phyloP scores from a whole-genome alignment of 2,888 invertebrate genomes.

The Acanthopleura granulata region DNA sequence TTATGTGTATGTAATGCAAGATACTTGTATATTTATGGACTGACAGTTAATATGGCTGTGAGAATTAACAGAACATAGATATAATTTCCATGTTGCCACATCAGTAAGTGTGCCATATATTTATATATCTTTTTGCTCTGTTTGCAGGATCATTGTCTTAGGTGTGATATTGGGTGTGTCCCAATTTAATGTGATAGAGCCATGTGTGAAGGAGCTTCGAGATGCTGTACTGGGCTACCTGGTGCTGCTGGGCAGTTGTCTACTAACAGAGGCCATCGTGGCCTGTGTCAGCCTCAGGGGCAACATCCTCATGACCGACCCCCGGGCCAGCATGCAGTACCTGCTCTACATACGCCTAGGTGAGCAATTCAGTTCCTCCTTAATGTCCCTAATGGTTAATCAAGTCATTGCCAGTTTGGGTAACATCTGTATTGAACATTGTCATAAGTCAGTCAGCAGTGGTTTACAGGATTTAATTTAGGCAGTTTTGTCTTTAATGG shows the following conservation, averaged over 20 bases:
- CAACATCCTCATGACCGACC: slow-evolving; percentile 82
- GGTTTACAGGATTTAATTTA: too few species aligned
- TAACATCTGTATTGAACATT: too few species aligned
- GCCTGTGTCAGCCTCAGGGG: slow-evolving; percentile 83
- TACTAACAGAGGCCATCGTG: slow-evolving; percentile 78
- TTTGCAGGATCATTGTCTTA: slow-evolving; percentile 76
- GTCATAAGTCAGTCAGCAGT: too few species aligned
- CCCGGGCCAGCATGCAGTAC: slow-evolving; percentile 82
- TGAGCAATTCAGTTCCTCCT: slow-evolving; percentile 68
- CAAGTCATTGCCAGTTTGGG: too few species aligned
- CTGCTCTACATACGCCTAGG: slow-evolving; percentile 83
- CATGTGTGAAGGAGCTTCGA: slow-evolving; percentile 64
- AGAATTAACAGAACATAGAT: too few species aligned
- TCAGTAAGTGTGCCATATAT: too few species aligned
- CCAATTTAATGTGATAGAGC: slow-evolving; percentile 71
- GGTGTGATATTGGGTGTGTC: slow-evolving; percentile 75
- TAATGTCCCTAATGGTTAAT: too few species aligned
- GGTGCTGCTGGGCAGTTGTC: slow-evolving; percentile 73
- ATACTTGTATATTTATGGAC: too few species aligned
- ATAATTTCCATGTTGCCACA: too few species aligned
- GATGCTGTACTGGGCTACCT: slow-evolving; percentile 77
- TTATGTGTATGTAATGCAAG: too few species aligned
- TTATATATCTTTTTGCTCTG: slow-evolving; percentile 29
- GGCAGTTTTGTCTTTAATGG: too few species aligned
- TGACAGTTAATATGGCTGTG: too few species aligned